These are phyloP conservation scores for Xenopus tropicalis DNA, from an alignment of 2,113 vertebrate genomes.

Conservation along the genomic window DNA sequence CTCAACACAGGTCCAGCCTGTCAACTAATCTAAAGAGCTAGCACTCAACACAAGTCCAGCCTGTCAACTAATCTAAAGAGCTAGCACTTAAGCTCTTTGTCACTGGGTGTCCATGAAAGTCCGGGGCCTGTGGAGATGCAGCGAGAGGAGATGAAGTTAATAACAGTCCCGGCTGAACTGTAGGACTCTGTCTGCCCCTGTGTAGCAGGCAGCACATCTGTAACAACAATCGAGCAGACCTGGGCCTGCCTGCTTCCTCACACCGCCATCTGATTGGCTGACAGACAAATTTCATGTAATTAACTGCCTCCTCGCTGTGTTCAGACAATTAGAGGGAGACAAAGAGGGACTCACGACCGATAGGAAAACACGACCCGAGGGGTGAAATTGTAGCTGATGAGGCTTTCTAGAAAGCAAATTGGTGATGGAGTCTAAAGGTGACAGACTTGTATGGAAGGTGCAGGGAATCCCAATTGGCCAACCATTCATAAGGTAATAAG, in stretches of 20 bases:
- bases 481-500: too few relatives aligned
- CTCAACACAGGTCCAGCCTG: too few relatives aligned
- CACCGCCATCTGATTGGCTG: neutral
- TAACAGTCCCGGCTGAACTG: neutral
- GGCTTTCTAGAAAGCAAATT: too few relatives aligned
- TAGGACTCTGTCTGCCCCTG: neutral
- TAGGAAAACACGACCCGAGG: neutral
- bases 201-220: conserved; percentile 5
- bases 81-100: too few relatives aligned
- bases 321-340: conserved; percentile 20
- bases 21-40: too few relatives aligned
- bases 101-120: neutral
- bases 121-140: neutral
- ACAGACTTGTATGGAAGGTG: too few relatives aligned
- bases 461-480: too few relatives aligned
- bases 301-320: conserved; percentile 8
- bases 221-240: conserved; percentile 13
- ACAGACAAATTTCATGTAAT: conserved; percentile 8
- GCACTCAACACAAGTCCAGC: too few relatives aligned
- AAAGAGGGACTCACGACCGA: neutral
- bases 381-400: neutral
- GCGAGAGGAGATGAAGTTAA: neutral
- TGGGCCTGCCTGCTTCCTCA: neutral
- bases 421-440: too few relatives aligned
- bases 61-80: too few relatives aligned